Evolutionary conservation across 2,113 vertebrate species (phyloP).

Genomic region (Burhinus bistriatus): DNA sequence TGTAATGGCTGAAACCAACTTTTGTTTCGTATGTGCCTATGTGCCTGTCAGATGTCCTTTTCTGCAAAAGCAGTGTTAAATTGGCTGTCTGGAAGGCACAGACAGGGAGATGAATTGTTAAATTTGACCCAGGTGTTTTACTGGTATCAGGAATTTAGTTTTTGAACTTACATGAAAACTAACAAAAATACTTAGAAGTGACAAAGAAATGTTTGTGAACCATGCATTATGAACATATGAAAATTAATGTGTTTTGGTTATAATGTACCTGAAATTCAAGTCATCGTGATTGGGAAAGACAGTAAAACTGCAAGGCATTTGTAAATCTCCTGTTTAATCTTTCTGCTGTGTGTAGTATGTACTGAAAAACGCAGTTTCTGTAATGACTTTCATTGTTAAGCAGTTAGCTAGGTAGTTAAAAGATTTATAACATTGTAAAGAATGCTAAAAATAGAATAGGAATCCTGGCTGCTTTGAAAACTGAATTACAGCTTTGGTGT

Average conservation of each 20-base stretch:
- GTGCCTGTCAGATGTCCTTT: neutral
- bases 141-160: neutral
- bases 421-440: neutral
- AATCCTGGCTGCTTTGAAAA: neutral
- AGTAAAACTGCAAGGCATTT: neutral
- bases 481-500: neutral
- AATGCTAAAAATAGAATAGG: neutral
- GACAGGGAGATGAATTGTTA: neutral
- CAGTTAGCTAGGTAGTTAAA: neutral
- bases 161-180: neutral
- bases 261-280: neutral
- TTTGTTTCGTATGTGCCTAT: neutral
- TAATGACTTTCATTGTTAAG: neutral
- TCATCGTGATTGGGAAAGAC: neutral
- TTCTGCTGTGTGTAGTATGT: neutral
- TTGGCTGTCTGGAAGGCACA: neutral
- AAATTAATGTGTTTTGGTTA: neutral
- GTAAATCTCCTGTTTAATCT: neutral
- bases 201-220: neutral
- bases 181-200: neutral
- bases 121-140: neutral
- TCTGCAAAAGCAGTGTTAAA: neutral
- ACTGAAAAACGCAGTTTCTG: neutral
- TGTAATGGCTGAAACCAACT: neutral
- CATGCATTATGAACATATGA: neutral